Evolutionary conservation across 2,113 vertebrate species (phyloP).

Genomic region (Heteronetta atricapilla): DNA sequence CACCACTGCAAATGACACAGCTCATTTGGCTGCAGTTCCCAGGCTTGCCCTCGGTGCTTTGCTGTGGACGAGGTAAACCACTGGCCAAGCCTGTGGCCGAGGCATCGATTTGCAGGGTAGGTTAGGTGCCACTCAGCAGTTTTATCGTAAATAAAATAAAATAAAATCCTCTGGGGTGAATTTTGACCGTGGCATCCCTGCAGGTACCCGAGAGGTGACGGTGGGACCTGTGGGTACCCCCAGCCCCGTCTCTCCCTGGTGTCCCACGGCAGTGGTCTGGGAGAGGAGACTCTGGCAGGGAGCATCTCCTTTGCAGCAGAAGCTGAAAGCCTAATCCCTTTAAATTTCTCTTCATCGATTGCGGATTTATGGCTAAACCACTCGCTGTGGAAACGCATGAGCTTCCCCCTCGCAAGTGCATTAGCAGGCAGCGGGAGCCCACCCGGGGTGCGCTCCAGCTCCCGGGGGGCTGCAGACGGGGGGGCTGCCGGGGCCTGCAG

Average conservation of each 20-base stretch:
- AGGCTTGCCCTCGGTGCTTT: not conserved
- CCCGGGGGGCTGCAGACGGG: too few species aligned
- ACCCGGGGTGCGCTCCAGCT: not conserved
- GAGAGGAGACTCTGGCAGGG: not conserved
- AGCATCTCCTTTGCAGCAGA: not conserved
- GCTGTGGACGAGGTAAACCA: not conserved
- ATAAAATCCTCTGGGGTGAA: not conserved
- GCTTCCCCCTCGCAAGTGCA: not conserved
- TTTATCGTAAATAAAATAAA: not conserved
- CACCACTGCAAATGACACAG: not conserved
- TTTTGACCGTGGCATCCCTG: not conserved
- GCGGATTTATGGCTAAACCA: conserved; percentile 57
- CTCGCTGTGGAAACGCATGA: not conserved
- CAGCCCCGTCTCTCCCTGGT: fast-evolving
- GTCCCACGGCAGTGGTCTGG: not conserved
- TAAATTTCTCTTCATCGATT: conserved; percentile 58
- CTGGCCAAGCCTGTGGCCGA: fast-evolving
- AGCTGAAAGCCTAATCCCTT: conserved; percentile 59
- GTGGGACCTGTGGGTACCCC: not conserved
- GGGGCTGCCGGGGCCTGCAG: too few species aligned
- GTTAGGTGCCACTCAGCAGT: not conserved
- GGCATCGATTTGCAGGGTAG: not conserved
- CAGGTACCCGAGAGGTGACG: fast-evolving
- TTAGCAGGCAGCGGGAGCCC: not conserved
- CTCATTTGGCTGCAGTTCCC: not conserved